phyloP scores from a whole-genome alignment of 2,888 invertebrate genomes.

The Tryphoninae sp. region DNA sequence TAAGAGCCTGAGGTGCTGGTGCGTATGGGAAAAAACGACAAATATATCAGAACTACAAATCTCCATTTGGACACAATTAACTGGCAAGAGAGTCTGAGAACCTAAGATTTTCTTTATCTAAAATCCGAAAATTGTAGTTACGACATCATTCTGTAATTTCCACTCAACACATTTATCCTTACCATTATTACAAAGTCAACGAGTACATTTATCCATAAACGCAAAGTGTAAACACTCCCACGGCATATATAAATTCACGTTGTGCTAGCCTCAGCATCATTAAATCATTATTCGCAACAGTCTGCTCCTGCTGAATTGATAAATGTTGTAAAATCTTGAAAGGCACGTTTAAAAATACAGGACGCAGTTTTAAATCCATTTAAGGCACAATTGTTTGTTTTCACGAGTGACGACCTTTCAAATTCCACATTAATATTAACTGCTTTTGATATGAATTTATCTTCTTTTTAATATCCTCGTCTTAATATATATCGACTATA shows the following conservation, averaged over 20 bases:
- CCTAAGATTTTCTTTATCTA: not conserved
- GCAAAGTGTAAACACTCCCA: conserved; percentile 1
- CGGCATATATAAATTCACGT: conserved; percentile 26
- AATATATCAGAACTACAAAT: not conserved
- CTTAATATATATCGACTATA: not conserved
- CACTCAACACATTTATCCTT: conserved; percentile 30
- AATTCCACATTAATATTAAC: not conserved
- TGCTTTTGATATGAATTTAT: not conserved
- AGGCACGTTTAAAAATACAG: conserved; percentile 30
- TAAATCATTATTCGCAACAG: not conserved
- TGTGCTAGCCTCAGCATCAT: conserved; percentile 16
- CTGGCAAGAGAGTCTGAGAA: not conserved
- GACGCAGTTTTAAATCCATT: conserved; percentile 7
- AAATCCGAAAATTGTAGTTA: not conserved
- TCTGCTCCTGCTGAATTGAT: not conserved
- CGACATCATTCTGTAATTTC: not conserved
- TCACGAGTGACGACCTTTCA: not conserved
- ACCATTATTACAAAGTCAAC: conserved; percentile 22
- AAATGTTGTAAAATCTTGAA: not conserved
- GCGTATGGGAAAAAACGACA: not conserved
- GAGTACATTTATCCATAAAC: conserved; percentile 23
- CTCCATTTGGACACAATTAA: not conserved
- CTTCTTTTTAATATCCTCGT: not conserved
- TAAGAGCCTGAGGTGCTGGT: not conserved
- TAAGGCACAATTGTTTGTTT: conserved; percentile 38